Evolutionary conservation across 2,113 vertebrate species (phyloP), one percentile per base, ranked within the genome.

Genomic region (Solenodon paradoxus): DNA sequence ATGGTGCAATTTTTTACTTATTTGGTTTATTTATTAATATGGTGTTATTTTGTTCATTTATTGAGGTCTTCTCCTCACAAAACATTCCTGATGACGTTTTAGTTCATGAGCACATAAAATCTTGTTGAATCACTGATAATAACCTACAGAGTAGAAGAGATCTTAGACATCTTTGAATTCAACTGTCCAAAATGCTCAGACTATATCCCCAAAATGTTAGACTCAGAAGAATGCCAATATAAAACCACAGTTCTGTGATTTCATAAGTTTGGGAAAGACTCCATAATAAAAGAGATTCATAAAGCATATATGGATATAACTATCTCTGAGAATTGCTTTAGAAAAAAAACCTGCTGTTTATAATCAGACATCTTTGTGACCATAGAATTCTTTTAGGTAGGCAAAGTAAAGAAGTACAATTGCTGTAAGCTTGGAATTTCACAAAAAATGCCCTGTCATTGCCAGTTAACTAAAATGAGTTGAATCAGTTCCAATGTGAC

Each of bases 391-490:
- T 78, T 84, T 74, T 86, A 82, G 71, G 79, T 93, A 74, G 49
- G 78, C 66, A 82, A 80, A 94, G 13, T 55, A 55, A 28, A 38
- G 7, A 1, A 12, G 42, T 92, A 16, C 55, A 49, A 78, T 66
- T 24, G 5, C 3, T 51, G 9, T 92, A 61, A 90, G 82, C 61
- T 82, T 91, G n/a, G 40, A 86, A 68, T 95, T 95, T 88, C 42
- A 55, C 49, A 77, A 38, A 69, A 80, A 94, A 61, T 79, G 10
- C 49, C 68, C 20, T 51, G 40, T 53, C 55, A 90, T 32, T 85
- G 61, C 47, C 35, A 71, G 42, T 74, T 66, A 88, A 75, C 57
- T 68, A 47, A 86, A 88, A 68, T 87, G 53, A 85, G 22, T 90
- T 95, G 84, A 90, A 45, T 87, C 26, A 71, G 30, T 20, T 84